Conservation (phyloP, 2,113 vertebrate species). For the Dissostichus mawsoni region DNA sequence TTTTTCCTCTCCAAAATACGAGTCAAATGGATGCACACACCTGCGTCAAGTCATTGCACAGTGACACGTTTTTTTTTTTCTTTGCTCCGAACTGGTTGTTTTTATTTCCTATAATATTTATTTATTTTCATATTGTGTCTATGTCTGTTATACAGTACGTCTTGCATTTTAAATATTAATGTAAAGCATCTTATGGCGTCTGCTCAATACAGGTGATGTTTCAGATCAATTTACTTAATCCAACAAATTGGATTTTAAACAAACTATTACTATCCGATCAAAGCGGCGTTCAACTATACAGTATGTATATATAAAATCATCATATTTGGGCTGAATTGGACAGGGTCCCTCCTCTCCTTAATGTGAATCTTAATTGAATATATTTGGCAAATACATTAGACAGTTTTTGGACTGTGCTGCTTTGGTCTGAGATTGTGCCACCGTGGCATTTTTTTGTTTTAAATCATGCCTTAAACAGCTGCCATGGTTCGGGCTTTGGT, state of each 20-base stretch:
- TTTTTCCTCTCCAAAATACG: conserved; percentile 31
- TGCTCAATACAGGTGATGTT: neutral
- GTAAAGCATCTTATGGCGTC: neutral
- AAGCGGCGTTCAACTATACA: conserved; percentile 2
- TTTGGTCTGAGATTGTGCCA: too few relatives aligned
- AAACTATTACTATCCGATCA: conserved; percentile 17
- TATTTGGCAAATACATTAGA: too few relatives aligned
- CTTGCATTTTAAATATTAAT: neutral
- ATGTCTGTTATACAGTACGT: neutral
- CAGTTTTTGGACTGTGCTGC: too few relatives aligned
- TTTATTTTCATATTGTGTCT: neutral
- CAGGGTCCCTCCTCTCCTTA: too few relatives aligned
- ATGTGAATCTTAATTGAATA: too few relatives aligned
- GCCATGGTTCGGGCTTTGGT: too few relatives aligned
- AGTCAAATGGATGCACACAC: conserved; percentile 42
- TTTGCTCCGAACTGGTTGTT: conserved; percentile 15
- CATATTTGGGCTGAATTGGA: too few relatives aligned
- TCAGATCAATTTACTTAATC: conserved; percentile 1
- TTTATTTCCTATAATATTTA: neutral
- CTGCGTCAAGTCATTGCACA: conserved; percentile 10
- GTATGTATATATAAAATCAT: too few relatives aligned
- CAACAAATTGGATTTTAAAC: conserved; percentile 7
- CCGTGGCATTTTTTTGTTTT: too few relatives aligned
- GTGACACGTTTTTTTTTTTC: conserved; percentile 20
- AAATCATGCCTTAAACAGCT: too few relatives aligned